These are phyloP conservation scores for Drosophila truncata DNA, from an alignment of 1,140 invertebrate genomes.

Conservation along the genomic window DNA sequence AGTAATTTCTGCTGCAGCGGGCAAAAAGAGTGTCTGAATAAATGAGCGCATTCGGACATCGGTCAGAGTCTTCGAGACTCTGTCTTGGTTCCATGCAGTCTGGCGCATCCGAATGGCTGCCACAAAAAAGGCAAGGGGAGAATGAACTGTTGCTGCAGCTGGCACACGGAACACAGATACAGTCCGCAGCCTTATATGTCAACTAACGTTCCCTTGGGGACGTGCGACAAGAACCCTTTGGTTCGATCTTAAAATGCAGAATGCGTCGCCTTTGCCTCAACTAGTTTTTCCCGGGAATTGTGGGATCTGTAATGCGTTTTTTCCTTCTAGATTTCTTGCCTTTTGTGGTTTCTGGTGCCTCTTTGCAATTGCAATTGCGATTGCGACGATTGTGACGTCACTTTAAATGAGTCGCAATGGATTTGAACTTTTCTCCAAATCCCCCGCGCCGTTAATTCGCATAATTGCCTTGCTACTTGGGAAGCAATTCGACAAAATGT, in stretches of 20 bases:
- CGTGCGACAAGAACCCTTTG: constrained; percentile 45
- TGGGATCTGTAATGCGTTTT: constrained; percentile 33
- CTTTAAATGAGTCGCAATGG: constrained; percentile 42
- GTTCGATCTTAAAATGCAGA: constrained; percentile 55
- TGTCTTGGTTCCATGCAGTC: constrained; percentile 49
- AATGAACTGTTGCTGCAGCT: constrained; percentile 16
- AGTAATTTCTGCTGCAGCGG: constrained; percentile 29
- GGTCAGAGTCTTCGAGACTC: neutral
- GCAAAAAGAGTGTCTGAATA: constrained; percentile 29
- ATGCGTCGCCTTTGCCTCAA: constrained; percentile 16
- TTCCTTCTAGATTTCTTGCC: constrained; percentile 31
- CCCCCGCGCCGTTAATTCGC: constrained; percentile 24
- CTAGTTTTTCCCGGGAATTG: constrained; percentile 49
- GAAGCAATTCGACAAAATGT: constrained; percentile 58
- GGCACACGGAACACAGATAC: neutral
- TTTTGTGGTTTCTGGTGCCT: constrained; percentile 9
- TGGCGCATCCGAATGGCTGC: constrained; percentile 27
- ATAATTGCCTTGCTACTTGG: constrained; percentile 61
- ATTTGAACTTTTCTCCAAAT: constrained; percentile 37
- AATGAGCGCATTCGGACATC: constrained; percentile 20
- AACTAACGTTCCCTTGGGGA: constrained; percentile 56
- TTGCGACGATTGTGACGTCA: constrained; percentile 39
- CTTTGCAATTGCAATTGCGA: no score
- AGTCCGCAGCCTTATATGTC: constrained; percentile 46
- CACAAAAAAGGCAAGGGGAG: constrained; percentile 17